Base-by-base conservation (phyloP, 2,888 invertebrate genomes). In the Acronicta leporina region DNA sequence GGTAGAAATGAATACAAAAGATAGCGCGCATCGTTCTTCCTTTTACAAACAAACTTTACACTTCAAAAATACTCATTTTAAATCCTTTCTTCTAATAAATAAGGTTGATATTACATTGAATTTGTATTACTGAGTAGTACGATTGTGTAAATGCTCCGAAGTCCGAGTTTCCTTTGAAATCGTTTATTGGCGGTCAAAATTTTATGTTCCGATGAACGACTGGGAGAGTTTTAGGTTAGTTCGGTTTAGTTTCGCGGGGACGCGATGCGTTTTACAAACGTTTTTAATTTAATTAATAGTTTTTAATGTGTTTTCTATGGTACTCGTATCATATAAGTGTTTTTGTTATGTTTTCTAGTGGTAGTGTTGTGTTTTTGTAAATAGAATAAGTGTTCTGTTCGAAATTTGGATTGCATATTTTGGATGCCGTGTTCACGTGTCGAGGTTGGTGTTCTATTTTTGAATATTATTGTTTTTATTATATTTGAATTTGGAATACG, bases 1-100 rank as follows among this genome's bases (percentile, higher is more conserved):
- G 94, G 94, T 94, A 94, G 88, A 90, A 85, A 88, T 84, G 85
- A 87, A 88, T 87, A 91, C 90, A 91, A 92, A 91, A 88, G 91
- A 90, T 86, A 82, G 82, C 86, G 87, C 87, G 87, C 85, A 85
- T 85, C 81, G 82, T 81, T 79, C 78, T 77, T 80, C 81, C 68
- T 67, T 63, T 68, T 42, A 70, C 73, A 80, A 75, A 74, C 61
- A 75, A 63, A 63, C 57, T 49, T 50, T 53, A 60, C 9, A 45
- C 33, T 33, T 45, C 20, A 14, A n/a, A 35, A 9, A 42, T 30
- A 33, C 15, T 27, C 38, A 67, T 63, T 69, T 50, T 51, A 25
- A 41, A 9, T 49, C 65, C 54, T 84, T 76, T 69, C 6, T 0
- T 0, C 0, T 11, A 43, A 2, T 30, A 0, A 15, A 76, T 85